Evolutionary conservation across 2,888 invertebrate species (phyloP).

Genomic region (Eumerus sabulonum): DNA sequence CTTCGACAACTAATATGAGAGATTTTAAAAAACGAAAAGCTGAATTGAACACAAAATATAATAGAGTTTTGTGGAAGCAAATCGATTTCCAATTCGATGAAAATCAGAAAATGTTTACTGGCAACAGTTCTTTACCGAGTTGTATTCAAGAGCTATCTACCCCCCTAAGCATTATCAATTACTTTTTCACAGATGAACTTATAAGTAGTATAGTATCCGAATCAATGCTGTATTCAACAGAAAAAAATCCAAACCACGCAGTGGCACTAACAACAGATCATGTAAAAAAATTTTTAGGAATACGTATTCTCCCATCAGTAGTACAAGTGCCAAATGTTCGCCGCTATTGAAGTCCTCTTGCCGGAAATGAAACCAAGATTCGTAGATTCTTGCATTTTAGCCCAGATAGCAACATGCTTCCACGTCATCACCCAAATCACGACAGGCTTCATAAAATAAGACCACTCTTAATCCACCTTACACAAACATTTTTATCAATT

Average conservation of each 20-base stretch:
- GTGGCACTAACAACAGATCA: conserved; percentile 4
- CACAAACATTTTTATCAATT: too few species aligned
- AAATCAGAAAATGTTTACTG: background rate
- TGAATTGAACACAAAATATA: background rate
- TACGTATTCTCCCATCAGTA: conserved; percentile 1
- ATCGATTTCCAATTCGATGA: conserved; percentile 6
- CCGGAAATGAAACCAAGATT: background rate
- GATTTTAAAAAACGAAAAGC: conserved; percentile 2
- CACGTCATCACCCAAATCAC: too few species aligned
- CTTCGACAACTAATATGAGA: conserved; percentile 5
- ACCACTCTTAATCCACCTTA: too few species aligned
- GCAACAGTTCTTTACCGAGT: conserved; percentile 4
- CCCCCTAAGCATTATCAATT: background rate
- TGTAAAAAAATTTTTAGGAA: background rate
- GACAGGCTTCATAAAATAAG: too few species aligned
- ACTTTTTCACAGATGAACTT: background rate
- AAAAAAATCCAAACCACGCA: conserved; percentile 1
- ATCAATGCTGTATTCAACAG: conserved; percentile 5
- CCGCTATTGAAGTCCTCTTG: background rate
- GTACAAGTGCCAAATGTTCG: conserved; percentile 5
- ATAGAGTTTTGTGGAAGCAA: background rate
- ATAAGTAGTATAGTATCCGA: conserved; percentile 5
- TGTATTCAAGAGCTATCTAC: conserved; percentile 1
- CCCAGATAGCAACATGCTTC: too few species aligned
- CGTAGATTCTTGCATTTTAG: too few species aligned